Evolutionary conservation across 1,140 invertebrate genomes (phyloP).

Genomic region (fruit fly (Drosophila melanogaster)): Release_6_plus_ISO1_MT NT_033777.3:20383001-20383500

Average conservation of each 20-base stretch:
- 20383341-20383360: conserved; percentile 6
- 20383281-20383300: conserved; percentile 91
- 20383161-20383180: conserved; percentile 96
- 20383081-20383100: not conserved
- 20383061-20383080: not conserved
- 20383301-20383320: conserved; percentile 93
- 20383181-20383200: conserved; percentile 94
- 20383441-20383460: conserved; percentile 25
- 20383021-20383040: conserved; percentile 14
- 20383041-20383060: not conserved
- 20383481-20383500: conserved; percentile 26
- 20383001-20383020: conserved; percentile 40
- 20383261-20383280: conserved; percentile 91
- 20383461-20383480: conserved; percentile 6
- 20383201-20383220: conserved; percentile 94
- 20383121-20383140: conserved; percentile 91
- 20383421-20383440: conserved; percentile 41
- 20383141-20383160: conserved; percentile 95
- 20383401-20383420: conserved; percentile 53
- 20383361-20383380: conserved; percentile 14
- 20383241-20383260: conserved; percentile 92
- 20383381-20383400: conserved; percentile 60
- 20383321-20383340: conserved; percentile 92
- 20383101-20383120: conserved; percentile 77
- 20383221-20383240: conserved; percentile 94